Base-by-base conservation (phyloP, 2,888 invertebrate genomes). In the Eledona agricola region DNA sequence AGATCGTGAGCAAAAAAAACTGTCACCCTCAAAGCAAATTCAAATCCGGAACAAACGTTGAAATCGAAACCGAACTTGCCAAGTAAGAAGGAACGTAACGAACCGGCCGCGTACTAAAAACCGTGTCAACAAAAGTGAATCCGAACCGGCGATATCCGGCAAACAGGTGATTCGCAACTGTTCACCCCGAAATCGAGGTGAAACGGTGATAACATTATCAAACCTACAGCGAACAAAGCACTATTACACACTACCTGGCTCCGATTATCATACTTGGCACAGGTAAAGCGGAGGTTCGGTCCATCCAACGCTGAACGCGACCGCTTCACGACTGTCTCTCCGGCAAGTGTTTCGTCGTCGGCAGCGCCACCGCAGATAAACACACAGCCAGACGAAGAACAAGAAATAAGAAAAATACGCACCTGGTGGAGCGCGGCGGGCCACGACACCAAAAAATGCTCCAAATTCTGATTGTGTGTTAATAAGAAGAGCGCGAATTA, bases 21-120 rank as follows among this genome's bases (percentile, higher is more conserved):
- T n/a, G n/a, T n/a, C n/a, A n/a, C n/a, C n/a, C n/a, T n/a, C n/a
- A n/a, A n/a, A n/a, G n/a, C n/a, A n/a, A n/a, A n/a, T n/a, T n/a
- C n/a, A n/a, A n/a, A n/a, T n/a, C n/a, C 26, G 26, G 1, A 13
- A 16, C 15, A 40, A 55, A 47, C 38, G 57, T 60, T 63, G 66
- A 68, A 67, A 67, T 66, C 63, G 66, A 68, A 66, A 66, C 66
- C 63, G 63, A 66, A 65, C 64, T 66, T 66, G 67, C 67, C 66
- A 65, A 67, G 69, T 70, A 69, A 70, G 69, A 64, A 55, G 57
- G 53, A n/a, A n/a, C n/a, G n/a, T n/a, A n/a, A n/a, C n/a, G 62
- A 67, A 69, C 70, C 70, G 69, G 72, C 69, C 66, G 54, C 47
- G 58, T 56, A 54, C 50, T 45, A 58, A 55, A 61, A 62, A 57